Base-by-base conservation (phyloP, 1,140 invertebrate genomes). In the Chironomus tepperi region DNA sequence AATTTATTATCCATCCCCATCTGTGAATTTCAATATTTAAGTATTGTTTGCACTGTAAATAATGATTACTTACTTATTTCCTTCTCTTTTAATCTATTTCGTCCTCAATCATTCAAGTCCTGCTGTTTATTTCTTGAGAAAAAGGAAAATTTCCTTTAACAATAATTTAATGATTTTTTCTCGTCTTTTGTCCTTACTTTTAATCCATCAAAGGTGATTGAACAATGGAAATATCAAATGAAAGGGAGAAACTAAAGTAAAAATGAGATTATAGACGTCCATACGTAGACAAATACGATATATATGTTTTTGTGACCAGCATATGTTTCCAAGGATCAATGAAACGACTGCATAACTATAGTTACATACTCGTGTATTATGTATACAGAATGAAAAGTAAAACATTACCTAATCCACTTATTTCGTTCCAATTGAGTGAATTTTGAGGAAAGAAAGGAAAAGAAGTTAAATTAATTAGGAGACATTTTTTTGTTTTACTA, bases 201-300 rank as follows among this genome's bases (percentile, higher is more conserved):
- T 70, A 70, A 70, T 70, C 65, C 65, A 70, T 70, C 65, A 70
- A 70, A 70, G 65, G 65, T 70, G 65, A 70, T 70, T 70, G 65
- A 70, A 70, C 65, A 70, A 70, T 70, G 16, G 19, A 70, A 10
- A 0, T 18, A 57, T 57, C 47, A 57, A 57, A 57, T 15, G 47
- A 57, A 57, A 57, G n/a, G 47, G 47, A 57, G n/a, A 15, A 12
- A 57, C 12, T 34, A 57, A 57, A 57, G n/a, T 15, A n/a, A 57
- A 57, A 57, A 57, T 57, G 12, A 57, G 47, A 57, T 57, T 57
- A 57, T n/a, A 57, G 47, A 57, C 47, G 24, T 34, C 24, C 24
- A 34, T 34, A 34, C 24, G 24, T 34, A 57, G 12, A n/a, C n/a
- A n/a, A n/a, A n/a, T n/a, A n/a, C n/a, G n/a, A n/a, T n/a, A n/a